Evolutionary conservation across 2,797 vertebrate species (phyloP).

Genomic region (Hippoglossus hippoglossus): DNA sequence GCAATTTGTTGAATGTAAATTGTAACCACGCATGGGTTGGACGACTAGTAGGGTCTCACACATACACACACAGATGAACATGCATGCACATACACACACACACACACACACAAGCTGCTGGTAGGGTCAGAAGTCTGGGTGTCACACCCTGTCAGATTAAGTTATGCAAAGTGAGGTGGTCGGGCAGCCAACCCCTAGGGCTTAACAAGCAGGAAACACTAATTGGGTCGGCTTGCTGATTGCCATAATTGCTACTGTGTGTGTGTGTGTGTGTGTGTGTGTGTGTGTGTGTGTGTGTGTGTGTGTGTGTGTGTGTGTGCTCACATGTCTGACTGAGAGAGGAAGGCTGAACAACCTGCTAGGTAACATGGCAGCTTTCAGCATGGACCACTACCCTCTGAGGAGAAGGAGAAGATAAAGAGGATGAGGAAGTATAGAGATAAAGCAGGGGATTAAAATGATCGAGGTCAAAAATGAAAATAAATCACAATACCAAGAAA

Average conservation of each 20-base stretch:
- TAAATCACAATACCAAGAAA: slow-evolving; percentile 22
- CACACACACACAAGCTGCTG: slow-evolving; percentile 79
- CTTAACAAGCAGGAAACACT: slow-evolving; percentile 90
- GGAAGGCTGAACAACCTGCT: slow-evolving; percentile 79
- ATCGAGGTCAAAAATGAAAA: slow-evolving; percentile 32
- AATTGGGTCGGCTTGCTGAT: slow-evolving; percentile 94
- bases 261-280: slow-evolving; percentile 74
- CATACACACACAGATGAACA: slow-evolving; percentile 20
- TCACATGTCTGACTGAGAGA: slow-evolving; percentile 84
- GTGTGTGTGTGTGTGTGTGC: slow-evolving; percentile 72
- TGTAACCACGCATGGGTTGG: slow-evolving; percentile 91
- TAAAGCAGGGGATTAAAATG: slow-evolving; percentile 42
- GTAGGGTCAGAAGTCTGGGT: slow-evolving; percentile 91
- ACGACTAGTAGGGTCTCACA: slow-evolving; percentile 85
- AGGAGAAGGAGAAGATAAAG: slow-evolving; percentile 47
- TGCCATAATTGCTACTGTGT: slow-evolving; percentile 99
- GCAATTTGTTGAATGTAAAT: slow-evolving; percentile 92
- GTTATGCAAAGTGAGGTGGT: slow-evolving; percentile 93
- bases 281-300: slow-evolving; percentile 44
- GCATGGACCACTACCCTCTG: slow-evolving; percentile 50
- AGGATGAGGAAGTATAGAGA: slow-evolving; percentile 19
- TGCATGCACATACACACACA: slow-evolving; percentile 1
- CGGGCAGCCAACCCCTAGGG: slow-evolving; percentile 88
- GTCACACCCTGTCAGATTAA: slow-evolving; percentile 99
- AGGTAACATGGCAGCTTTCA: slow-evolving; percentile 72